Percentiles rank a stretch among this genome's conserved stretches.
These are phyloP conservation scores for Dinothrombium tinctorium DNA, from an alignment of 1,140 invertebrate species.

Conservation along the genomic window DNA sequence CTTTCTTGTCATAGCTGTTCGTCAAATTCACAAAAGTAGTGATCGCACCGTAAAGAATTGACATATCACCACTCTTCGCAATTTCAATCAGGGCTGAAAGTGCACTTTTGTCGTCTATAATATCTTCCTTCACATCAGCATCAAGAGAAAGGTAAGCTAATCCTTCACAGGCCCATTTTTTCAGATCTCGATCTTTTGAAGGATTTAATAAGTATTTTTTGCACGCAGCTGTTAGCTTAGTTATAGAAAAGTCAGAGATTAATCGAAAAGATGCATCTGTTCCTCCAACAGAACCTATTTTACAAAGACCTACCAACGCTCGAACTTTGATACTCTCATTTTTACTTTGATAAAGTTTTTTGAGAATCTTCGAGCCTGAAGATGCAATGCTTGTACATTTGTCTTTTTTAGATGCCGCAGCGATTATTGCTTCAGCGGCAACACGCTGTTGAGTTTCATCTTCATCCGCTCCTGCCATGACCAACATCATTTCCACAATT, in stretches of 20 bases:
- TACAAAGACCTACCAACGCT: constrained; percentile 82
- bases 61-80: constrained; percentile 47
- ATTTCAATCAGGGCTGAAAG: constrained; percentile 66
- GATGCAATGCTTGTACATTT: constrained; percentile 73
- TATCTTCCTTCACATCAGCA: constrained; percentile 92
- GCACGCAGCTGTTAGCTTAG: constrained; percentile 82
- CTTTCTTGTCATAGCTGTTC: constrained; percentile 95
- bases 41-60: constrained; percentile 69
- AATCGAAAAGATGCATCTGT: constrained; percentile 75
- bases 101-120: constrained; percentile 60
- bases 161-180: constrained; percentile 90
- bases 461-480: constrained; percentile 69
- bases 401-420: constrained; percentile 89
- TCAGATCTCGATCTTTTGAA: constrained; percentile 33
- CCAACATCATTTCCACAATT: constrained; percentile 84
- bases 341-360: constrained; percentile 70
- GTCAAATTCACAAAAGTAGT: constrained; percentile 88
- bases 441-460: constrained; percentile 67
- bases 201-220: constrained; percentile 25
- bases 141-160: constrained; percentile 89
- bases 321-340: constrained; percentile 65
- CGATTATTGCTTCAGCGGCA: constrained; percentile 83
- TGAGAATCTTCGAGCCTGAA: constrained; percentile 78
- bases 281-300: constrained; percentile 85
- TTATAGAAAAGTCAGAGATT: constrained; percentile 78